Conservation (phyloP, 2,113 vertebrate species). For the Vimba vimba region DNA sequence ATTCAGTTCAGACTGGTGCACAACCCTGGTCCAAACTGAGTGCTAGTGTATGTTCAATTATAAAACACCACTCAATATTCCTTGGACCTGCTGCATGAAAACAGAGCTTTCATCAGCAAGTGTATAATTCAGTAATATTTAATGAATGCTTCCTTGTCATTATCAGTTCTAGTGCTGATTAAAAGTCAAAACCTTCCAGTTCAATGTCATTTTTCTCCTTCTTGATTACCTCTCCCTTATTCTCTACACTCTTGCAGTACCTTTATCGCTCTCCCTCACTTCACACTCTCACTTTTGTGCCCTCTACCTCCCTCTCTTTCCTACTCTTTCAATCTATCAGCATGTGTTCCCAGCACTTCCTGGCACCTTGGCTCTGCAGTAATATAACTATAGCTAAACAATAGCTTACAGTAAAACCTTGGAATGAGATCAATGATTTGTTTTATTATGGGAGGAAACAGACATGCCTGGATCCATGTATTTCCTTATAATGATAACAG, state of each 20-base stretch:
- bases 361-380: conserved; percentile 38
- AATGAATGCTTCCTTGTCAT: conserved; percentile 15
- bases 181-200: conserved; percentile 23
- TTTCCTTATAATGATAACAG: conserved; percentile 45
- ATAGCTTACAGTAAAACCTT: conserved; percentile 55
- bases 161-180: conserved; percentile 34
- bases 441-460: conserved; percentile 48
- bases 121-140: conserved; percentile 14
- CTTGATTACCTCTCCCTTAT: conserved; percentile 8
- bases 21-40: background rate
- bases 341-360: conserved; percentile 34
- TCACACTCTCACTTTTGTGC: conserved; percentile 10
- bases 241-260: background rate
- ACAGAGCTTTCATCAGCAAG: conserved; percentile 33
- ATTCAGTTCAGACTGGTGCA: background rate
- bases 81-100: background rate
- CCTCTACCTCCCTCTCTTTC: background rate
- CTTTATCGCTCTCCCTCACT: conserved; percentile 3
- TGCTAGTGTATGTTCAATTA: background rate
- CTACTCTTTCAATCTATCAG: conserved; percentile 29
- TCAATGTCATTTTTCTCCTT: conserved; percentile 20
- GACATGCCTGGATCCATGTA: conserved; percentile 49
- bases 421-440: conserved; percentile 47
- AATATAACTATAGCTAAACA: conserved; percentile 41
- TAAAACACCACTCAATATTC: conserved; percentile 9